Percentiles rank a stretch among this genome's conserved stretches.
phyloP scores from a whole-genome alignment of 1,140 invertebrate genomes.

The Sesamia nonagrioides region DNA sequence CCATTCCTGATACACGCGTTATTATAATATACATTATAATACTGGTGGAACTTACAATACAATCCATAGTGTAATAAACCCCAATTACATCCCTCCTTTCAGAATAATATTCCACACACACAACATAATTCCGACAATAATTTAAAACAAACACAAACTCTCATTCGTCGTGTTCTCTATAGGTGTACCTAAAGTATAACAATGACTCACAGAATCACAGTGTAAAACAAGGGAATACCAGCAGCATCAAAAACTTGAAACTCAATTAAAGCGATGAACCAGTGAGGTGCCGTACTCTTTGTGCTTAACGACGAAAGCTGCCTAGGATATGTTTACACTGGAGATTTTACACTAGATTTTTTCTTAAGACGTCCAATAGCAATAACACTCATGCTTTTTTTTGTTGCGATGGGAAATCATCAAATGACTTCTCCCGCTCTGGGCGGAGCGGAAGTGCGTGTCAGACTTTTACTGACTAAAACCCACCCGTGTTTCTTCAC shows the following conservation, averaged over 20 bases:
- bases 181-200: conserved; percentile 26
- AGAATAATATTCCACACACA: conserved; percentile 3
- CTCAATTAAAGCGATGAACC: conserved; percentile 62
- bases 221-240: conserved; percentile 39
- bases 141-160: conserved; percentile 29
- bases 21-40: too few relatives aligned
- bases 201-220: conserved; percentile 35
- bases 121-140: background rate
- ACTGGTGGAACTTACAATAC: too few relatives aligned
- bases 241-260: conserved; percentile 64
- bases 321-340: conserved; percentile 7
- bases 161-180: background rate
- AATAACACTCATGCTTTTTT: too few relatives aligned
- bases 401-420: too few relatives aligned
- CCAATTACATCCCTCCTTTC: background rate
- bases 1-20: too few relatives aligned
- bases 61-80: too few relatives aligned
- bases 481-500: too few relatives aligned
- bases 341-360: background rate
- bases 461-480: too few relatives aligned
- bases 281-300: conserved; percentile 42
- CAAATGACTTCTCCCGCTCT: too few relatives aligned
- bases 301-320: conserved; percentile 8
- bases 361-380: background rate
- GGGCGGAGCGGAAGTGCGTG: too few relatives aligned